Evolutionary conservation across 2,797 vertebrate species (phyloP).

Genomic region (Threskiornis aethiopicus): DNA sequence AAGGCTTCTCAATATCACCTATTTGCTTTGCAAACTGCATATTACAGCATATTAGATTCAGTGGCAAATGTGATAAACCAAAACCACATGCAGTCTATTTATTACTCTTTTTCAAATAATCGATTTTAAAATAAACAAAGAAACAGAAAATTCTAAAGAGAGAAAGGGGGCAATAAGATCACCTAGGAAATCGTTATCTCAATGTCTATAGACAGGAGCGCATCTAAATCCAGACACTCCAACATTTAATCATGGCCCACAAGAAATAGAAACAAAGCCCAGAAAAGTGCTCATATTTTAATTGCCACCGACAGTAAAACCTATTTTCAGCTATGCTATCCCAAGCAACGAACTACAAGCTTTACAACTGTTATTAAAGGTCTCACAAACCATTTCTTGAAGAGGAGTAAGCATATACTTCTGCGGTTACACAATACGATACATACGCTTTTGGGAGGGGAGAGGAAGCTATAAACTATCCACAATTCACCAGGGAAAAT

Average conservation of each 20-base stretch:
- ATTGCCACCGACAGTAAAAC: neutral
- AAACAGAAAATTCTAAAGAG: neutral
- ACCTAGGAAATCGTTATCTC: neutral
- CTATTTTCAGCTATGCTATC: neutral
- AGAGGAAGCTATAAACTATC: conserved; percentile 33
- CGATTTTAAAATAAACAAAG: neutral
- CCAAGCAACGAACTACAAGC: neutral
- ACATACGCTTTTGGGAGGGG: neutral
- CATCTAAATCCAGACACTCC: neutral
- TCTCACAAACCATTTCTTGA: neutral
- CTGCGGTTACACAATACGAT: neutral
- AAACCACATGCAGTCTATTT: neutral
- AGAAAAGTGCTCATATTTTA: neutral
- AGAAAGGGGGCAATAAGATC: neutral
- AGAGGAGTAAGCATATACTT: neutral
- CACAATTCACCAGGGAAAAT: neutral
- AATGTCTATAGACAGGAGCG: neutral
- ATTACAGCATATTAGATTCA: neutral
- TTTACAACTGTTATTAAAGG: neutral
- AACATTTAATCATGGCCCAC: neutral
- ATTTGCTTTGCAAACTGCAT: neutral
- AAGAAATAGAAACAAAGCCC: neutral
- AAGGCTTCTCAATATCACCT: neutral
- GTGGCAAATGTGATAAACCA: neutral
- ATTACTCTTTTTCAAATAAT: neutral